These are phyloP conservation scores for Philopedon plagiatum DNA, from an alignment of 2,888 invertebrate genomes.

Conservation along the genomic window DNA sequence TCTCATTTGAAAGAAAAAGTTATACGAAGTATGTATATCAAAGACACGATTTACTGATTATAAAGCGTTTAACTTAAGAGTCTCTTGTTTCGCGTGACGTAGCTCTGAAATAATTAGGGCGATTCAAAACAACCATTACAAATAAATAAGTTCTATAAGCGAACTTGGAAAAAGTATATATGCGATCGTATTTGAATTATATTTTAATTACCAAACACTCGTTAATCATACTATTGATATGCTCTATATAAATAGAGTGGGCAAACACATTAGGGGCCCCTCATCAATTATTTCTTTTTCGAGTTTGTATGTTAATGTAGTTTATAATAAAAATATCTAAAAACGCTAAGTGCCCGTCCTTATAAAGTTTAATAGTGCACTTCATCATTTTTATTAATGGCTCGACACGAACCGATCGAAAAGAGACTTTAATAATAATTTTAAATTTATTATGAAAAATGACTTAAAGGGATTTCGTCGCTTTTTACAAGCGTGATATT, in stretches of 20 bases:
- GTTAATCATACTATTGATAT: slow-evolving; percentile 51
- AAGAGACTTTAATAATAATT: not conserved
- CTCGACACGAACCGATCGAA: slow-evolving; percentile 25
- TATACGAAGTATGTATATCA: no score
- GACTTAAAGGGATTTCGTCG: not conserved
- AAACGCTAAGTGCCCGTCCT: slow-evolving; percentile 41
- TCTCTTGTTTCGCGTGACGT: no score
- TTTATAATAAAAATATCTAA: slow-evolving; percentile 47
- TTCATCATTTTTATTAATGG: slow-evolving; percentile 48
- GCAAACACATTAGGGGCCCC: slow-evolving; percentile 46
- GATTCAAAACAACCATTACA: slow-evolving; percentile 5
- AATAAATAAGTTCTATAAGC: slow-evolving; percentile 20
- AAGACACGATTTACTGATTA: no score
- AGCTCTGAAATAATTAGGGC: slow-evolving; percentile 18
- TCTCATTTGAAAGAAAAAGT: no score
- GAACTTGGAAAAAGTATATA: slow-evolving; percentile 14
- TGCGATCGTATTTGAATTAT: slow-evolving; percentile 34
- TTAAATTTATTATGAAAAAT: slow-evolving; percentile 10
- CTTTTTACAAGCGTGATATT: not conserved
- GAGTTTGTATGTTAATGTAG: slow-evolving; percentile 39
- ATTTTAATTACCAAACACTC: slow-evolving; percentile 49
- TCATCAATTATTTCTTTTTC: slow-evolving; percentile 46
- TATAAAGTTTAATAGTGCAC: slow-evolving; percentile 46
- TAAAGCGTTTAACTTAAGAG: no score
- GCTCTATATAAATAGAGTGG: slow-evolving; percentile 44